A percentile compares a stretch with the other conserved stretches of the same genome.
Evolutionary conservation across 2,888 invertebrate species (phyloP).

Genomic region (Incurvaria masculella): DNA sequence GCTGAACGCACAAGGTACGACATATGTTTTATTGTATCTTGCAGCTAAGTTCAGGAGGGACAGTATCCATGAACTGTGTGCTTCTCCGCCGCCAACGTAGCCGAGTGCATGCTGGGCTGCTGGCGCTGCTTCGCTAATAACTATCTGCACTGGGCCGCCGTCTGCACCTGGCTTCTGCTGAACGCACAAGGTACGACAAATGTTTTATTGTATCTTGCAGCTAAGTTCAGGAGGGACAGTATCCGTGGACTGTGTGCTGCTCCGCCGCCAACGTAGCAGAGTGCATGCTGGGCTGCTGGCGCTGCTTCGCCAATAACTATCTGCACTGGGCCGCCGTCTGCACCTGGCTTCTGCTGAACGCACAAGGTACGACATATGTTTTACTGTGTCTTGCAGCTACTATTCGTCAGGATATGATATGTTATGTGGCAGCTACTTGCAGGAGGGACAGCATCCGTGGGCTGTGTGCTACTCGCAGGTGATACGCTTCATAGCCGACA

Average conservation of each 20-base stretch:
- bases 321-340: conserved; percentile 89
- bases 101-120: conserved; percentile 78
- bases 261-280: conserved; percentile 75
- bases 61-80: conserved; percentile 71
- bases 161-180: conserved; percentile 84
- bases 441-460: too few relatives aligned
- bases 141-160: conserved; percentile 89
- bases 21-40: too few relatives aligned
- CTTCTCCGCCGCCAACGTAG: conserved; percentile 73
- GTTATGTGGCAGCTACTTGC: too few relatives aligned
- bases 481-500: too few relatives aligned
- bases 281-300: conserved; percentile 82
- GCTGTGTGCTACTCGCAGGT: conserved; percentile 74
- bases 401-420: too few relatives aligned
- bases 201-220: too few relatives aligned
- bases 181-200: conserved; percentile 82
- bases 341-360: conserved; percentile 84
- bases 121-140: conserved; percentile 92
- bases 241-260: conserved; percentile 76
- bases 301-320: conserved; percentile 90
- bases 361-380: too few relatives aligned
- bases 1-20: conserved; percentile 80
- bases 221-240: too few relatives aligned
- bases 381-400: too few relatives aligned
- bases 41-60: too few relatives aligned